Evolutionary conservation across 2,888 invertebrate genomes (phyloP).

Genomic region (Sympetrum striolatum): DNA sequence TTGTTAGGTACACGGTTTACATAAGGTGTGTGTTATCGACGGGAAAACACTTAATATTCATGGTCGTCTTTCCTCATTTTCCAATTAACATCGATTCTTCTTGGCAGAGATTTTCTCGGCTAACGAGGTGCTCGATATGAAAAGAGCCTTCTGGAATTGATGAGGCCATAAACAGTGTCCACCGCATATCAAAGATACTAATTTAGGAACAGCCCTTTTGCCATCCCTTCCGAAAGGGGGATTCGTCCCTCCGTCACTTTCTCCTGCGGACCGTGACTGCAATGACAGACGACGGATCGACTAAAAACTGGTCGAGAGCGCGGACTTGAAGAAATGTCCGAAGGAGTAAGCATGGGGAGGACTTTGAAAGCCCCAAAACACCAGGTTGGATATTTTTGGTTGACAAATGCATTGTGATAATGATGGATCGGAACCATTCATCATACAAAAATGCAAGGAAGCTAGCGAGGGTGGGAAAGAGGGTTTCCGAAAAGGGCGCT

Average conservation of each 20-base stretch:
- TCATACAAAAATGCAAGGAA: neutral
- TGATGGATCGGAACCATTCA: conserved; percentile 31
- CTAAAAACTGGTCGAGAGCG: neutral
- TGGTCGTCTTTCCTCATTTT: no score
- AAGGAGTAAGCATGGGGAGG: neutral
- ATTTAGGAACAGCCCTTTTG: neutral
- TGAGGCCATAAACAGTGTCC: no score
- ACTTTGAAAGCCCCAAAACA: neutral
- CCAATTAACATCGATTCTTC: no score
- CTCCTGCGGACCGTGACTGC: neutral
- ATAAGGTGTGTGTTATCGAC: no score
- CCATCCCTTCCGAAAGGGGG: neutral
- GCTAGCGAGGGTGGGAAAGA: neutral
- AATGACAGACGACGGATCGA: neutral
- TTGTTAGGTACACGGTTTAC: no score
- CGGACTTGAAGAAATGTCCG: neutral
- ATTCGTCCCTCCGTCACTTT: neutral
- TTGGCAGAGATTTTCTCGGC: no score
- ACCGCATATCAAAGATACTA: neutral
- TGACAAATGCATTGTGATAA: conserved; percentile 19
- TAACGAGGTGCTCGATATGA: no score
- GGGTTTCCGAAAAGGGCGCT: neutral
- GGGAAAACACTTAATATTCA: no score
- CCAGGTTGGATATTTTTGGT: neutral
- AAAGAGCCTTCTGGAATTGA: no score